A percentile compares a stretch with the other conserved stretches of the same genome.
Conservation (phyloP, 2,888 invertebrate species). For the Drosophila bunnanda region DNA sequence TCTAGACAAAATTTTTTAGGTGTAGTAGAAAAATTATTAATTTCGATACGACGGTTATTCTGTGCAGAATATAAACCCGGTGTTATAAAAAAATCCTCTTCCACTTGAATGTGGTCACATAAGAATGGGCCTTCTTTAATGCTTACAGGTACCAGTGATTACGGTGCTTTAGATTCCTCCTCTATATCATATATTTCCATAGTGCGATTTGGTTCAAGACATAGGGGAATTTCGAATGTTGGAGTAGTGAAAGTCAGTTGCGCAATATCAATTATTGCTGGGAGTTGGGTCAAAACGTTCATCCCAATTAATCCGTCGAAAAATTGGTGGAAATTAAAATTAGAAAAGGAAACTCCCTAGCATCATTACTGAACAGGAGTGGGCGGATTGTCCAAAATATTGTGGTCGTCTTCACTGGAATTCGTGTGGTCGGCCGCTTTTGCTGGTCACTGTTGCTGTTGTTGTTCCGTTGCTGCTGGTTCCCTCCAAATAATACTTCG, state of each 20-base stretch:
- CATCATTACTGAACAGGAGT: too few relatives aligned
- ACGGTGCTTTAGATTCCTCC: not conserved
- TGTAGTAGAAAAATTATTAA: not conserved
- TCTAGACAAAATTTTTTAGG: not conserved
- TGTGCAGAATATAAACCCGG: not conserved
- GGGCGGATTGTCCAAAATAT: too few relatives aligned
- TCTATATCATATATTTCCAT: not conserved
- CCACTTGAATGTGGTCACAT: not conserved
- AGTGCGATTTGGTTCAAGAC: not conserved
- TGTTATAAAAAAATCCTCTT: conserved; percentile 1
- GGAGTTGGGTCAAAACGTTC: not conserved
- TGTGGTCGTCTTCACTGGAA: too few relatives aligned
- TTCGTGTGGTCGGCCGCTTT: too few relatives aligned
- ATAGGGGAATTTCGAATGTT: not conserved
- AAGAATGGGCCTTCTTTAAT: conserved; percentile 3
- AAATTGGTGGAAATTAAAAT: not conserved
- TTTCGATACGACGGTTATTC: too few relatives aligned
- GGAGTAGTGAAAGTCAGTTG: not conserved
- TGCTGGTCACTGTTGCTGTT: too few relatives aligned
- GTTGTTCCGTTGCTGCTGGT: too few relatives aligned
- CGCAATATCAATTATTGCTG: not conserved
- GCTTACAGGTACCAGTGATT: not conserved
- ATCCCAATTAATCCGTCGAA: conserved; percentile 4
- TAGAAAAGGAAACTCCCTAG: too few relatives aligned
- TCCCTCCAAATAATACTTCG: too few relatives aligned